Evolutionary conservation across 2,888 invertebrate genomes (phyloP).

Genomic region (Spicauda simplicius): DNA sequence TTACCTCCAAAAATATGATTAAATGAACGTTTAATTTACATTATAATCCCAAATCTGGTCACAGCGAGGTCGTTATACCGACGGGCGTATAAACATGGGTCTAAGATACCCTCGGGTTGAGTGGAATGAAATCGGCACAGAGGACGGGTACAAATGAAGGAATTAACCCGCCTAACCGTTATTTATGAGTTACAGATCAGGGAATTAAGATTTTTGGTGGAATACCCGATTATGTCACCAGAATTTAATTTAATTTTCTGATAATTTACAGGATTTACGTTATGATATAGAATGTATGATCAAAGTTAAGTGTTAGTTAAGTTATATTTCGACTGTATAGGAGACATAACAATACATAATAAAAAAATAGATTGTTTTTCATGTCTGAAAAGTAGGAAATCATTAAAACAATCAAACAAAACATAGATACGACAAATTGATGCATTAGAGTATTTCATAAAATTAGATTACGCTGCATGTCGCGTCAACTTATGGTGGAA

Average conservation of each 20-base stretch:
- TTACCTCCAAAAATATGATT: too few species aligned
- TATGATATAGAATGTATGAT: too few species aligned
- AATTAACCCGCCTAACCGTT: constrained; percentile 18
- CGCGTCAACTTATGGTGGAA: too few species aligned
- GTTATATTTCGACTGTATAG: too few species aligned
- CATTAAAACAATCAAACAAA: too few species aligned
- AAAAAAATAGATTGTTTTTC: too few species aligned
- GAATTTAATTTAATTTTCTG: constrained; percentile 49
- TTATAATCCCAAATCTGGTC: background rate
- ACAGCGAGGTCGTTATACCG: background rate
- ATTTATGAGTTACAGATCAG: constrained; percentile 5
- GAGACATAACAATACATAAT: too few species aligned
- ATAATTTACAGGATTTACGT: constrained; percentile 51
- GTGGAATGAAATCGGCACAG: constrained; percentile 9
- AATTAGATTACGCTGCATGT: too few species aligned
- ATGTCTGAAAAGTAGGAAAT: too few species aligned
- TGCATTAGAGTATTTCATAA: too few species aligned
- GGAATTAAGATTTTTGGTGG: background rate
- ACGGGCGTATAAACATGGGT: background rate
- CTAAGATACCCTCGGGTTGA: constrained; percentile 3
- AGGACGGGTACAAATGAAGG: constrained; percentile 14
- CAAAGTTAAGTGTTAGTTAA: too few species aligned
- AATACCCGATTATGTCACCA: background rate
- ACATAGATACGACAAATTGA: too few species aligned
- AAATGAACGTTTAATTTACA: background rate